Evolutionary conservation across 1,140 invertebrate genomes (phyloP).

Genomic region (Antheraea pernyi): DNA sequence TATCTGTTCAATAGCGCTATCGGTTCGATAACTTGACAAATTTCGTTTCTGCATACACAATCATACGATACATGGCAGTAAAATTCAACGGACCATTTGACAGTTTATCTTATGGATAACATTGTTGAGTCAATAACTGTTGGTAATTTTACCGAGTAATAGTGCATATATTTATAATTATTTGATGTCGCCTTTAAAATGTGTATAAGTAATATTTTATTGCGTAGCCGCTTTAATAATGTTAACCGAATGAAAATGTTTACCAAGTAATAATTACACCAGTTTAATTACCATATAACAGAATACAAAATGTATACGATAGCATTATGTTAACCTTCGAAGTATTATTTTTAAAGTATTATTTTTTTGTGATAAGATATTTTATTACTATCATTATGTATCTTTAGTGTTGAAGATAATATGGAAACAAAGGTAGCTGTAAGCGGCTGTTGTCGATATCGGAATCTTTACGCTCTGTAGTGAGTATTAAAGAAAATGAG

Average conservation of each 20-base stretch:
- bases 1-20: too few relatives aligned
- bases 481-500: constrained; percentile 11
- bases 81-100: too few relatives aligned
- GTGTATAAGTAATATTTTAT: neutral
- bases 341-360: constrained; percentile 77
- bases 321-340: constrained; percentile 55
- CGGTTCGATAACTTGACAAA: too few relatives aligned
- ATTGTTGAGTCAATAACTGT: too few relatives aligned
- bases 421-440: constrained; percentile 62
- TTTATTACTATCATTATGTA: constrained; percentile 45
- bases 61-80: too few relatives aligned
- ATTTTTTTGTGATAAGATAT: constrained; percentile 77
- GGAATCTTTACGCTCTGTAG: constrained; percentile 63
- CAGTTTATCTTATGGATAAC: too few relatives aligned
- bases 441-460: constrained; percentile 44
- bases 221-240: constrained; percentile 12
- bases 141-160: too few relatives aligned
- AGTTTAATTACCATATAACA: constrained; percentile 20
- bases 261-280: constrained; percentile 37
- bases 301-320: constrained; percentile 59
- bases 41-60: too few relatives aligned
- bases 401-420: constrained; percentile 65
- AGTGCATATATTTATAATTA: too few relatives aligned
- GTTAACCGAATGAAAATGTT: constrained; percentile 38
- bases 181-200: neutral